A percentile compares a stretch with the other conserved stretches of the same genome.
phyloP scores from a whole-genome alignment of 2,797 vertebrate genomes.

The Bryconaethiops microstoma region DNA sequence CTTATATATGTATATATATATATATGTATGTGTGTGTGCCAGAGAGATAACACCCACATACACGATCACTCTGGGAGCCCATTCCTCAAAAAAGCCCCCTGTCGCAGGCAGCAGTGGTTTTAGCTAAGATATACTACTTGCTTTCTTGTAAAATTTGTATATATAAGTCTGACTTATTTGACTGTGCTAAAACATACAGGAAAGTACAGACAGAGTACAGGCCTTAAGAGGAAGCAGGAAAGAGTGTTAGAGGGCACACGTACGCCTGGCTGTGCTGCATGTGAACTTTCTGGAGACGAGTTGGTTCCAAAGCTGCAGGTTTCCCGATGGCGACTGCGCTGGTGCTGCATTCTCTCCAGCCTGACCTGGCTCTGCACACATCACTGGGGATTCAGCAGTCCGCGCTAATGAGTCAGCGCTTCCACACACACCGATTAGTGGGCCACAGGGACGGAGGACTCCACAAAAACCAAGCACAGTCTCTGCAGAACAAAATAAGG shows the following conservation, averaged over 20 bases:
- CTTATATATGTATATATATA: too few species aligned
- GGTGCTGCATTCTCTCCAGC: conserved; percentile 17
- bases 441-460: conserved; percentile 30
- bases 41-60: too few species aligned
- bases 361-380: conserved; percentile 34
- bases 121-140: not conserved
- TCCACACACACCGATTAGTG: conserved; percentile 14
- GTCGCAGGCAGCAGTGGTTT: not conserved
- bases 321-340: not conserved
- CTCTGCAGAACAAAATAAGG: conserved; percentile 10
- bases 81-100: not conserved
- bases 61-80: too few species aligned
- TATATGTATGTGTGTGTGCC: too few species aligned
- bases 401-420: conserved; percentile 49
- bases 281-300: conserved; percentile 1
- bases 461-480: conserved; percentile 21
- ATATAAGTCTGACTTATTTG: too few species aligned
- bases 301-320: conserved; percentile 14
- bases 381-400: conserved; percentile 37
- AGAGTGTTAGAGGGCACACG: not conserved
- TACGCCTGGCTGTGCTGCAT: not conserved
- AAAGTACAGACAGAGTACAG: not conserved
- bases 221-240: not conserved
- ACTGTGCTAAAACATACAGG: not conserved
- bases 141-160: too few species aligned